Percentiles rank a stretch among this genome's conserved stretches.
Evolutionary conservation across 2,113 vertebrate genomes (phyloP).

Genomic region (Callospermophilus lateralis): DNA sequence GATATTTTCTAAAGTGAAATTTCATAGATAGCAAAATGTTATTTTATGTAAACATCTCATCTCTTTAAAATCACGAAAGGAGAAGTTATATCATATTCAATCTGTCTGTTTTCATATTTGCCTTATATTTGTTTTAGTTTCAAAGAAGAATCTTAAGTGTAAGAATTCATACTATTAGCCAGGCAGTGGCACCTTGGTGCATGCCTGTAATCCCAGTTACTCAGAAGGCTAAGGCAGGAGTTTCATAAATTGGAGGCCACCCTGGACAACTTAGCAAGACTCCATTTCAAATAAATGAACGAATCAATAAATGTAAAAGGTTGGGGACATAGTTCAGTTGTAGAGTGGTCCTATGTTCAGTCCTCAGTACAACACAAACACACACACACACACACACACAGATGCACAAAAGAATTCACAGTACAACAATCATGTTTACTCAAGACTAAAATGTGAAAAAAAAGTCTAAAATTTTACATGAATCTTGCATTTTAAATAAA

Average conservation of each 20-base stretch:
- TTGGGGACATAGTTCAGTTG: too few species aligned
- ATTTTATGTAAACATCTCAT: neutral
- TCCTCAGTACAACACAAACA: too few species aligned
- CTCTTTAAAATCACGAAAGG: neutral
- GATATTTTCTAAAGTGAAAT: neutral
- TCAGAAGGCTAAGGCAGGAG: too few species aligned
- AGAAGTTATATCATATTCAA: neutral
- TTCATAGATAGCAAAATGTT: constrained; percentile 7
- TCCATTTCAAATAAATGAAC: too few species aligned
- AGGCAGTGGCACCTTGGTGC: too few species aligned
- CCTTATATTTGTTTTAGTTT: constrained; percentile 34
- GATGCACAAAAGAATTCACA: too few species aligned
- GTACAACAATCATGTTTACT: neutral
- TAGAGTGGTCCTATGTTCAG: too few species aligned
- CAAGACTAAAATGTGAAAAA: neutral
- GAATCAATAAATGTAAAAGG: too few species aligned
- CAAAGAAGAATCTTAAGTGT: neutral
- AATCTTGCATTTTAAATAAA: neutral
- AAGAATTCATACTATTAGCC: neutral
- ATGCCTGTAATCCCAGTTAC: too few species aligned
- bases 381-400: too few species aligned
- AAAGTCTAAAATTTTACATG: neutral
- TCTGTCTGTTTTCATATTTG: neutral
- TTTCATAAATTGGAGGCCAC: too few species aligned
- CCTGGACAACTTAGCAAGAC: too few species aligned